Percentiles rank a stretch among this genome's conserved stretches.
These are phyloP conservation scores for Gadopsis bispinosus DNA, from an alignment of 2,797 vertebrate genomes.

Conservation along the genomic window DNA sequence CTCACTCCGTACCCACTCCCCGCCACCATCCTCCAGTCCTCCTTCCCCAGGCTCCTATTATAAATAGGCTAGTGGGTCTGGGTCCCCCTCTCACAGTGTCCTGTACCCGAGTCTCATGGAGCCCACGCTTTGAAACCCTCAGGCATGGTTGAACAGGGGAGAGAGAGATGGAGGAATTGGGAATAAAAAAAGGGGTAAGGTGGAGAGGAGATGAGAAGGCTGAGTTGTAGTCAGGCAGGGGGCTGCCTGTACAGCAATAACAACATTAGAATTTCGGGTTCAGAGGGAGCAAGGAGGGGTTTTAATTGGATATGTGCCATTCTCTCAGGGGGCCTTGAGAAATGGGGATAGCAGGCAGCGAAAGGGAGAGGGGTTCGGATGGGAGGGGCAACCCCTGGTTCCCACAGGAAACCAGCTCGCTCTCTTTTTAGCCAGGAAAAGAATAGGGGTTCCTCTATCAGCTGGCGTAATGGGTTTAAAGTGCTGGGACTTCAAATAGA, in stretches of 20 bases:
- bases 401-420: slow-evolving; percentile 72
- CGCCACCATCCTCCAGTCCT: slow-evolving; percentile 19
- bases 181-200: slow-evolving; percentile 28
- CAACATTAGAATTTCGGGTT: slow-evolving; percentile 52
- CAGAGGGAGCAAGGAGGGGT: slow-evolving; percentile 42
- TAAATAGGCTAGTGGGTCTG: slow-evolving; percentile 71
- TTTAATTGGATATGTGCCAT: slow-evolving; percentile 75
- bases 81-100: slow-evolving; percentile 38
- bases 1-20: slow-evolving; percentile 19
- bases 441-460: slow-evolving; percentile 52
- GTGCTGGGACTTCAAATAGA: slow-evolving; percentile 25
- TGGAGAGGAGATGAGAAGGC: slow-evolving; percentile 43
- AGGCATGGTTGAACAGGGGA: slow-evolving; percentile 31
- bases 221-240: slow-evolving; percentile 38
- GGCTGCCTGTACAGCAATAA: slow-evolving; percentile 45
- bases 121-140: slow-evolving; percentile 52
- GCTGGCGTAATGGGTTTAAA: slow-evolving; percentile 60
- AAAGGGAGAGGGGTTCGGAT: slow-evolving; percentile 36
- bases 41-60: slow-evolving; percentile 42
- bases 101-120: slow-evolving; percentile 28
- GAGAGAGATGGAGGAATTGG: slow-evolving; percentile 23
- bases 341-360: slow-evolving; percentile 45
- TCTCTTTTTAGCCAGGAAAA: slow-evolving; percentile 49
- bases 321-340: slow-evolving; percentile 70
- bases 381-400: slow-evolving; percentile 46